Evolutionary conservation across 2,797 vertebrate species (phyloP).

Genomic region (Phyllotis vaccarum): DNA sequence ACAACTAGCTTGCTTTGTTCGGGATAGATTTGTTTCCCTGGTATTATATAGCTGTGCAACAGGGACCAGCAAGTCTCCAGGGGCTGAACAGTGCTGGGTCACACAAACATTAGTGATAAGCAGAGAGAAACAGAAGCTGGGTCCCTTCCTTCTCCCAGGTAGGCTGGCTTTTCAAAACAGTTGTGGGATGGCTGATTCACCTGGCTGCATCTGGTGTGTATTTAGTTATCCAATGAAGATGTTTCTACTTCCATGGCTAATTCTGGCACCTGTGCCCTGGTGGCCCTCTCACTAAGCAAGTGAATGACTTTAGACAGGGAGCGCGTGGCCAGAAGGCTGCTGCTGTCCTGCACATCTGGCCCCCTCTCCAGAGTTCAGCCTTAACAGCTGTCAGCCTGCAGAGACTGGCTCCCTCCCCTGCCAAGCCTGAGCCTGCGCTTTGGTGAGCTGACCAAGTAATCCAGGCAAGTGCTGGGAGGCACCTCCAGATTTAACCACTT

Average conservation of each 20-base stretch:
- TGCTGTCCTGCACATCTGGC: conserved; percentile 18
- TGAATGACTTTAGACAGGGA: background rate
- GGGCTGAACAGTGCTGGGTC: background rate
- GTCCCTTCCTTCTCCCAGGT: background rate
- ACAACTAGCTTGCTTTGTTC: background rate
- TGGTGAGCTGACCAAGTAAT: conserved; percentile 30
- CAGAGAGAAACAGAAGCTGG: background rate
- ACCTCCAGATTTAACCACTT: conserved; percentile 77
- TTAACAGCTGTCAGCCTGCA: conserved; percentile 62
- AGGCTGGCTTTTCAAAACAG: conserved; percentile 15
- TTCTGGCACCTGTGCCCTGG: conserved; percentile 42
- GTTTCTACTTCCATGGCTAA: conserved; percentile 62
- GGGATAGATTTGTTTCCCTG: background rate
- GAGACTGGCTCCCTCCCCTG: background rate
- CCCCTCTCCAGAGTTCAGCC: conserved; percentile 66
- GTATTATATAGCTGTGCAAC: background rate
- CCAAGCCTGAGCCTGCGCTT: conserved; percentile 7
- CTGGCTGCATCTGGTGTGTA: conserved; percentile 21
- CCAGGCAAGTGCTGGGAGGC: background rate
- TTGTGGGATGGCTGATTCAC: background rate
- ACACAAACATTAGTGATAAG: background rate
- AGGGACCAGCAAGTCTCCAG: background rate
- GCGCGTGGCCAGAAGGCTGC: conserved; percentile 54
- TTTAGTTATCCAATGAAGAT: conserved; percentile 51
- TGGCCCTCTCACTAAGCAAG: conserved; percentile 47